phyloP scores from a whole-genome alignment of 1,140 invertebrate species.

The Philotrypesis tridentata region DNA sequence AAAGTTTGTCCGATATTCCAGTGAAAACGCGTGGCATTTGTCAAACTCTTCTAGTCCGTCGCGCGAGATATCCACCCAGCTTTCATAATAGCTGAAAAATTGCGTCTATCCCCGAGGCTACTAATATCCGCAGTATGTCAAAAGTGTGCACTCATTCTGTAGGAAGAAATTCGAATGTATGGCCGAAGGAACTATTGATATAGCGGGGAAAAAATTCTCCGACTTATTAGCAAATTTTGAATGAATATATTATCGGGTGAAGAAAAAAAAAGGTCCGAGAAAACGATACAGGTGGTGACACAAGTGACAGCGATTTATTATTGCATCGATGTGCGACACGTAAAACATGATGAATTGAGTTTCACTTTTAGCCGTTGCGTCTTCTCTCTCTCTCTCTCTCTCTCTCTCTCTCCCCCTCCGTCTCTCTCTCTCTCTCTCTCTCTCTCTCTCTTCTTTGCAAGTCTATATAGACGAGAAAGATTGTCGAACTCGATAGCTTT shows the following conservation, averaged over 20 bases:
- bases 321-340: slow-evolving; percentile 62
- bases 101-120: not conserved
- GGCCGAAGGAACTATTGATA: not conserved
- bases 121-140: not conserved
- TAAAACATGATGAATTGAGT: slow-evolving; percentile 69
- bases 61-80: too few relatives aligned
- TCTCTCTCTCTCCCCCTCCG: slow-evolving; percentile 23
- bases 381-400: slow-evolving; percentile 32
- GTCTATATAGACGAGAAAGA: slow-evolving; percentile 8
- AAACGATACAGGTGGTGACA: not conserved
- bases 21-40: not conserved
- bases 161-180: not conserved
- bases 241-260: not conserved
- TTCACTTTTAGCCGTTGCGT: slow-evolving; percentile 50
- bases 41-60: too few relatives aligned
- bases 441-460: slow-evolving; percentile 42
- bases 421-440: slow-evolving; percentile 30
- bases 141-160: not conserved
- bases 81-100: not conserved
- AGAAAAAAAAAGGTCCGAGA: slow-evolving; percentile 8
- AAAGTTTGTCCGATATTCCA: not conserved
- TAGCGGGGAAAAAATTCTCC: slow-evolving; percentile 3
- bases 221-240: not conserved
- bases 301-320: slow-evolving; percentile 67
- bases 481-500: slow-evolving; percentile 57